Conservation (phyloP, 2,113 vertebrate genomes). For the Machaerirhynchus nigripectus region DNA sequence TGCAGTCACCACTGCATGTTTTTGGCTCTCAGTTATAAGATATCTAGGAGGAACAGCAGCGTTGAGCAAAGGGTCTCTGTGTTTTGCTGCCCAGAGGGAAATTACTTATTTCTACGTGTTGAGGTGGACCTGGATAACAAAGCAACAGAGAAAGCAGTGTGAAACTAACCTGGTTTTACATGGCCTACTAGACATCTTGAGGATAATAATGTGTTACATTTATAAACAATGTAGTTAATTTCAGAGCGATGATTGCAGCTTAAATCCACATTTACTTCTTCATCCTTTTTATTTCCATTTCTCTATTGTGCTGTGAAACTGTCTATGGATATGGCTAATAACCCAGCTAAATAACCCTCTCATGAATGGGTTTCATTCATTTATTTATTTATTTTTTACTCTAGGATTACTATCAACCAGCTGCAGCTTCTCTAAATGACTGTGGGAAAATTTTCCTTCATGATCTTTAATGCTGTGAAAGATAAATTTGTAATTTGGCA, state of each 20-base stretch:
- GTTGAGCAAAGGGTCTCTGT: not conserved
- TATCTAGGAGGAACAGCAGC: not conserved
- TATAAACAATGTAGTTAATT: slow-evolving; percentile 60
- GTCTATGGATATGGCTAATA: slow-evolving; percentile 78
- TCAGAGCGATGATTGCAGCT: slow-evolving; percentile 61
- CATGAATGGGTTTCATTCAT: slow-evolving; percentile 67
- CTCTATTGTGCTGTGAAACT: slow-evolving; percentile 79
- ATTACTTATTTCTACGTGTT: not conserved
- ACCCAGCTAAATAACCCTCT: slow-evolving; percentile 86
- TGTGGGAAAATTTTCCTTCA: slow-evolving; percentile 18
- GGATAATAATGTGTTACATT: slow-evolving; percentile 58
- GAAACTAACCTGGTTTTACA: slow-evolving; percentile 82
- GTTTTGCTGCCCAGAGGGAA: slow-evolving; percentile 16
- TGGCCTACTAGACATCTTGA: slow-evolving; percentile 73
- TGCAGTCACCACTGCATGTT: not conserved
- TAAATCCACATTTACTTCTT: slow-evolving; percentile 71
- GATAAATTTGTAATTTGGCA: not conserved
- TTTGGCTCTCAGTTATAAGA: not conserved
- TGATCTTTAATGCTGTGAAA: slow-evolving; percentile 8
- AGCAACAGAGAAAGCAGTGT: slow-evolving; percentile 70
- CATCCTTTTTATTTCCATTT: slow-evolving; percentile 76
- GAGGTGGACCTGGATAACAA: slow-evolving; percentile 4
- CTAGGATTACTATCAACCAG: slow-evolving; percentile 63
- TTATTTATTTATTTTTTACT: slow-evolving; percentile 57
- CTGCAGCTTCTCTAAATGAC: slow-evolving; percentile 42